Evolutionary conservation across 2,888 invertebrate genomes (phyloP), one percentile per base, ranked within the genome.

Genomic region (Shargacucullia verbasci): DNA sequence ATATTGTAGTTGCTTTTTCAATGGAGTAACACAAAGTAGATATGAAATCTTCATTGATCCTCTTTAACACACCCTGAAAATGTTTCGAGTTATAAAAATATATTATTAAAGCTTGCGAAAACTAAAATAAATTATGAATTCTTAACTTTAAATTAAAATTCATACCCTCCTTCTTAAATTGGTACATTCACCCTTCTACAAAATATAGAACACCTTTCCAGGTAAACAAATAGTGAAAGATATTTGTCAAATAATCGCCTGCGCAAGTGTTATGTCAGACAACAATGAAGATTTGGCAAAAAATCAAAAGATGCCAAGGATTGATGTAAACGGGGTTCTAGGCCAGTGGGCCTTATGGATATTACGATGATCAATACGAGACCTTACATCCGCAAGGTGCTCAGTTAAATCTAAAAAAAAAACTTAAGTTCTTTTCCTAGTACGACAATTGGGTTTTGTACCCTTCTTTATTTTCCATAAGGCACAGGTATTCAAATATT

Each of bases 181-280:
- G 50, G 64, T 45, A 38, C 65, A 25, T 63, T 81, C 74, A 85
- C 85, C 88, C 76, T 79, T 66, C 44, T 44, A 33, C 47, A 61
- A 68, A 80, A 82, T 82, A 65, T 78, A 71, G 77, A 82, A 73
- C 86, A 89, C 85, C 86, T 88, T 89, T 70, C 62, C 82, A 85
- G 81, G 84, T 85, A 86, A 85, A 82, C 76, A 85, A 85, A 85
- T 79, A 78, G 67, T 74, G 81, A 86, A 85, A 86, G 81, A 82
- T 85, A 84, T 84, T 90, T 83, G 89, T 83, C 88, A 87, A 90
- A 90, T 88, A 89, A 86, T 87, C 88, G 83, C 75, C 82, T 84
- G 77, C 86, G 89, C 90, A 91, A 91, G 89, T 88, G 86, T 84
- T 80, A 58, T 71, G 72, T 74, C 57, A 69, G 71, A 77, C 70